A percentile compares a stretch with the other conserved stretches of the same genome.
These are phyloP conservation scores for Craterocephalus amniculus DNA, from an alignment of 2,797 vertebrate species.

Conservation along the genomic window DNA sequence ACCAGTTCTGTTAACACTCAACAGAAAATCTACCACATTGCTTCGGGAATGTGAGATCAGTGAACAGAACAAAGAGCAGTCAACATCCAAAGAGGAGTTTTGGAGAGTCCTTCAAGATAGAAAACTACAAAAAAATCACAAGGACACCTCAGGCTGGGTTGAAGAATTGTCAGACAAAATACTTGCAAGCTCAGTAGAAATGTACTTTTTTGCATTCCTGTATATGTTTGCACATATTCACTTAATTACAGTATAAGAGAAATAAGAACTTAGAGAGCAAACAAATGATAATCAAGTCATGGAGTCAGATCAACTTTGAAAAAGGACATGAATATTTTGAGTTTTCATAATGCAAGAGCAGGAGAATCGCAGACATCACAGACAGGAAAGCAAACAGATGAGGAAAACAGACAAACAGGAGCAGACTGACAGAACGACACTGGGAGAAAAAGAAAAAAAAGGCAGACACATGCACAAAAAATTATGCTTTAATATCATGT, in stretches of 20 bases:
- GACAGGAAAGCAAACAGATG: slow-evolving; percentile 45
- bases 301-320: not conserved
- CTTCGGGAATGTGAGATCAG: not conserved
- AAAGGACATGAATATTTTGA: not conserved
- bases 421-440: slow-evolving; percentile 15
- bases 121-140: not conserved
- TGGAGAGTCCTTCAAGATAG: not conserved
- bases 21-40: not conserved
- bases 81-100: not conserved
- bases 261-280: not conserved
- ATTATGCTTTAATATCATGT: slow-evolving; percentile 47
- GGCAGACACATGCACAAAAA: slow-evolving; percentile 17
- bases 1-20: not conserved
- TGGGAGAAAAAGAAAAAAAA: slow-evolving; percentile 5
- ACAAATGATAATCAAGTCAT: not conserved
- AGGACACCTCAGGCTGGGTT: not conserved
- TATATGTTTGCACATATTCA: not conserved
- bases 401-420: slow-evolving; percentile 51
- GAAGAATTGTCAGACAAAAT: not conserved
- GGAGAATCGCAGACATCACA: slow-evolving; percentile 7
- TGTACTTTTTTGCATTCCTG: not conserved
- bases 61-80: not conserved
- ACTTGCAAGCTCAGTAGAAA: not conserved
- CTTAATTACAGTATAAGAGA: not conserved
- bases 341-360: slow-evolving; percentile 3